Evolutionary conservation across 1,140 invertebrate species (phyloP), one percentile per base, ranked within the genome.

Genomic region (Ceratitis capitata): DNA sequence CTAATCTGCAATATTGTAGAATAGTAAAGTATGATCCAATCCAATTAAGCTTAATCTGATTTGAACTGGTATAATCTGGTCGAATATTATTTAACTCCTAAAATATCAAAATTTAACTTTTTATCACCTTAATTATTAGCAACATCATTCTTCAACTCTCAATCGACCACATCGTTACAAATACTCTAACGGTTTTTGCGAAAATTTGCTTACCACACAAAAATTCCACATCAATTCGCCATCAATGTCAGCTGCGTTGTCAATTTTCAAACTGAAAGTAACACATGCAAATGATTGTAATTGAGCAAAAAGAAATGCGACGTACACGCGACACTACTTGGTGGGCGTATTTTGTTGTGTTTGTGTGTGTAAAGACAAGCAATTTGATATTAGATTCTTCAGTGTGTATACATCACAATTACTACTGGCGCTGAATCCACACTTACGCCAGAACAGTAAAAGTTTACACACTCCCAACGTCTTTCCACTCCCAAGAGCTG

Each of bases 201-300:
- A 45, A 78, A 78, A 78, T 14, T n/a, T 26, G 69, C 35, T 78
- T 45, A 23, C 16, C n/a, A 35, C 39, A 7, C 39, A 7, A 47
- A 78, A 78, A 45, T 42, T 78, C 69, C 69, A 78, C 69, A 78
- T 78, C 64, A 42, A 69, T 69, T 69, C 12, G 64, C 32, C 69
- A 78, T 78, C 69, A 45, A 78, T 78, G 35, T 78, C 19, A 45
- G 23, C 39, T 78, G 39, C 19, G 39, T 42, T 32, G 19, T 23
- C 39, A 32, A 78, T 42, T 78, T 78, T 10, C 69, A 78, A 78
- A 9, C n/a, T 78, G 69, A 4, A 23, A 45, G 69, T 45, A 78
- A 78, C 69, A 78, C 39, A 78, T 78, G 69, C 39, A 45, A 45
- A 78, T 78, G 19, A 45, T 45, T 78, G 42, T 78, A 35, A 56